Evolutionary conservation across 2,888 invertebrate species (phyloP), one percentile per base, ranked within the genome.

Genomic region (Helobdella robusta): DNA sequence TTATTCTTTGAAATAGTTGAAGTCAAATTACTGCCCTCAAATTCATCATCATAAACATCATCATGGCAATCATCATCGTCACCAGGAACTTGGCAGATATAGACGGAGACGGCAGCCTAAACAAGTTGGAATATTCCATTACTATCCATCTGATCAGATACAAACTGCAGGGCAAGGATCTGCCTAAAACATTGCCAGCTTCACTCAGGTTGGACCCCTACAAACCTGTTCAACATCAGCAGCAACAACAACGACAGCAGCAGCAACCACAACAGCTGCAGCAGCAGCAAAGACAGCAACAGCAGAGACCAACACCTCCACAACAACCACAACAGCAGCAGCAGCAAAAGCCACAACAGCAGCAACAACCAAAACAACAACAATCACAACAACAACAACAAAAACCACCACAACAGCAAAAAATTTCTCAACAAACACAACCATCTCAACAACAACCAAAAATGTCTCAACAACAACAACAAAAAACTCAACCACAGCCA

Each of bases 141-240:
- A 79, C 79, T 64, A 77, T 79, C 75, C 77, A 75, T 69, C 70
- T 80, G n/a, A 78, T 79, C 62, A 75, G 76, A 71, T 83, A 94
- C 69, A 94, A 93, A 80, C 82, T 98, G 18, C 87, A 91, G 64
- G 92, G 93, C 2, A 86, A 89, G 74, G 92, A 94, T 77, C 84
- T 97, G 63, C 97, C 97, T 0, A 87, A 88, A 76, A 82, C 83
- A 1, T 82, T 98, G 72, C 97, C 97, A 20, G 86, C 87, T 2
- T 75, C 78, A 15, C 74, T 84, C 62, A 79, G 78, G 68, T 75
- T 75, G 32, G 76, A 77, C 68, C 77, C 79, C 28, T 56, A 30
- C 32, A 56, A 56, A 56, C n/a, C 18, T 56, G n/a, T n/a, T 2
- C 25, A 2, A 6, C 40, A 36, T 34, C 60, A 32, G 25, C 28